Conservation (phyloP, 1,140 invertebrate genomes). For the Eciton burchellii region DNA sequence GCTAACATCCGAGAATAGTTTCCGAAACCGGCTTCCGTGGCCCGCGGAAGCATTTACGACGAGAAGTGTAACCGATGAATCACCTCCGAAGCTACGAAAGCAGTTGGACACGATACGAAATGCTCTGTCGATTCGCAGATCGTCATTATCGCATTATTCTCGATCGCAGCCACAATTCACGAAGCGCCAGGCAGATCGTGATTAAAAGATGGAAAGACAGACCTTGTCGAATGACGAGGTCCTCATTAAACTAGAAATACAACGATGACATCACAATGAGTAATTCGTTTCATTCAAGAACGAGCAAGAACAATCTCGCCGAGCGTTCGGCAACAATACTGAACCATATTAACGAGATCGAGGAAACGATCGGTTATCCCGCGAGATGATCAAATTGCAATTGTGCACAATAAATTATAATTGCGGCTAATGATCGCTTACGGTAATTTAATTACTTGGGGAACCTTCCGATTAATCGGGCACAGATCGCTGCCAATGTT, state of each 20-base stretch:
- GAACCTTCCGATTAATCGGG: conserved; percentile 9
- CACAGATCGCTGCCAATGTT: not conserved
- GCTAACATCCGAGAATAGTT: conserved; percentile 47
- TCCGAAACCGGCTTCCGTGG: conserved; percentile 20
- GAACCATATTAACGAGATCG: no score
- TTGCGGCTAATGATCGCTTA: conserved; percentile 6
- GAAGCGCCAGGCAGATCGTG: not conserved
- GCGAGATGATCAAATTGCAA: not conserved
- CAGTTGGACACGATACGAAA: not conserved
- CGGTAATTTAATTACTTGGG: conserved; percentile 1
- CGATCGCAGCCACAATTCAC: not conserved
- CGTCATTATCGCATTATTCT: not conserved
- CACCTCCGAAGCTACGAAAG: conserved; percentile 2
- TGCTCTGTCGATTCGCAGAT: not conserved
- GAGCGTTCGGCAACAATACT: not conserved
- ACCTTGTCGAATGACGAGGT: no score
- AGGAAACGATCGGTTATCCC: no score
- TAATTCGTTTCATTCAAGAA: not conserved
- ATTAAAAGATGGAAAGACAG: not conserved
- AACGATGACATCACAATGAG: not conserved
- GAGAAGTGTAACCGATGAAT: conserved; percentile 44
- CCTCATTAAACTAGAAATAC: not conserved
- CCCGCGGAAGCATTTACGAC: conserved; percentile 18
- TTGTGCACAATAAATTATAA: conserved; percentile 11
- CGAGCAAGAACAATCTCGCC: not conserved